Conservation (phyloP, 2,797 vertebrate genomes). For the Sebastes reedi region DNA sequence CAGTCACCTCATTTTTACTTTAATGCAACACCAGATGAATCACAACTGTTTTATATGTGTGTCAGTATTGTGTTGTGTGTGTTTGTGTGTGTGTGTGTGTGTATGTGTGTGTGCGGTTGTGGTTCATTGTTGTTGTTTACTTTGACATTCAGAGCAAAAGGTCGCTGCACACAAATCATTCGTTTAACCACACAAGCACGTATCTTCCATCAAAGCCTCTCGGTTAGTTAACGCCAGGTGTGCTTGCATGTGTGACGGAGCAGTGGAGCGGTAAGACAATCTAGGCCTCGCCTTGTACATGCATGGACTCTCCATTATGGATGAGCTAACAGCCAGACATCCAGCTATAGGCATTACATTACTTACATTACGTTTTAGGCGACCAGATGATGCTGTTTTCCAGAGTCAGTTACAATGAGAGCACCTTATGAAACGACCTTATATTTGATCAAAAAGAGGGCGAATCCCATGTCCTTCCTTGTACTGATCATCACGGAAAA, state of each 20-base stretch:
- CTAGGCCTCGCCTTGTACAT: conserved; percentile 57
- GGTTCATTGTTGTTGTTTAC: background rate
- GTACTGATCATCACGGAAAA: background rate
- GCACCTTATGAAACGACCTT: background rate
- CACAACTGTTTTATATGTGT: conserved; percentile 9
- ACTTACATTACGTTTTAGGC: conserved; percentile 50
- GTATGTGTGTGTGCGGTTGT: background rate
- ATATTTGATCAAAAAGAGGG: background rate
- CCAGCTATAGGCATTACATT: conserved; percentile 63
- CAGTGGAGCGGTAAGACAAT: conserved; percentile 67
- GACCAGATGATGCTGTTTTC: conserved; percentile 31
- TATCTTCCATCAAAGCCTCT: conserved; percentile 19
- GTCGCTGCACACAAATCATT: conserved; percentile 13
- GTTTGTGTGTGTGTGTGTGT: background rate
- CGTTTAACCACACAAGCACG: conserved; percentile 23
- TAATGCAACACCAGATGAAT: conserved; percentile 1
- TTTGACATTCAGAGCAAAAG: conserved; percentile 24
- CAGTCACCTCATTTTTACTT: conserved; percentile 13
- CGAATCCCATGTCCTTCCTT: background rate
- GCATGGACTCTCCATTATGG: conserved; percentile 70
- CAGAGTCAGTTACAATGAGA: background rate
- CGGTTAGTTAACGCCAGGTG: conserved; percentile 53
- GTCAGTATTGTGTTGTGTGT: conserved; percentile 16
- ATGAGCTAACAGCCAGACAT: conserved; percentile 61
- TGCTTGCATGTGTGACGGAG: conserved; percentile 51